A percentile compares a stretch with the other conserved stretches of the same genome.
phyloP scores from a whole-genome alignment of 2,888 invertebrate genomes.

The Macrosoma leucophasiata region DNA sequence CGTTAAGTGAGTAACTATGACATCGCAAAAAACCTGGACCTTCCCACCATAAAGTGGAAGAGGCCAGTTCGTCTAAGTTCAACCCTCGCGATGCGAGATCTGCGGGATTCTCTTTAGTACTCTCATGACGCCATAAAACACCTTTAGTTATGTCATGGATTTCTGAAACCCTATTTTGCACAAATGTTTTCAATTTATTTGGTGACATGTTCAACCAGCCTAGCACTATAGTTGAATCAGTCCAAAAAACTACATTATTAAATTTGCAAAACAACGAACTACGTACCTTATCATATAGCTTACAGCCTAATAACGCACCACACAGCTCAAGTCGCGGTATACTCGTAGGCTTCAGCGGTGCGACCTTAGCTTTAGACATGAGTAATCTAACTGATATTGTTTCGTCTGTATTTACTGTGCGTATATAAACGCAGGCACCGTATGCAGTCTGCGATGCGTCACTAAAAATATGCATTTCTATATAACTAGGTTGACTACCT shows the following conservation, averaged over 20 bases:
- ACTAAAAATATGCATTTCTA: slow-evolving; percentile 25
- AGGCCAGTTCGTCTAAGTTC: slow-evolving; percentile 1
- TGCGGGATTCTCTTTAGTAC: slow-evolving; percentile 16
- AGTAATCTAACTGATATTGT: slow-evolving; percentile 21
- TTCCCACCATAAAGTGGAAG: slow-evolving; percentile 12
- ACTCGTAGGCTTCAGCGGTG: slow-evolving; percentile 7
- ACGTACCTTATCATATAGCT: slow-evolving; percentile 19
- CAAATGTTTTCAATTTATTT: slow-evolving; percentile 21
- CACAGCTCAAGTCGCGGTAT: slow-evolving; percentile 22
- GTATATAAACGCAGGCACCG: slow-evolving; percentile 27
- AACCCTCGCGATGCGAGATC: slow-evolving; percentile 11
- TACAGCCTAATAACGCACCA: slow-evolving; percentile 26
- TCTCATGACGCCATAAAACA: slow-evolving; percentile 21
- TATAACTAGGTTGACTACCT: background rate
- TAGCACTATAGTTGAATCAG: slow-evolving; percentile 24
- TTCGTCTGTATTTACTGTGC: slow-evolving; percentile 15
- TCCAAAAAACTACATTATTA: slow-evolving; percentile 22
- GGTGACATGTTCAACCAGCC: slow-evolving; percentile 23
- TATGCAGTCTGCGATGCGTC: slow-evolving; percentile 26
- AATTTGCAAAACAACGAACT: slow-evolving; percentile 17
- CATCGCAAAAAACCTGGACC: slow-evolving; percentile 7
- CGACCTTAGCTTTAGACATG: slow-evolving; percentile 14
- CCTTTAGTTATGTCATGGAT: slow-evolving; percentile 13
- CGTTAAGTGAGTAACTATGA: slow-evolving; percentile 1
- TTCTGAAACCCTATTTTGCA: slow-evolving; percentile 21